These are phyloP conservation scores for Meles meles DNA, from an alignment of 2,113 vertebrate genomes.

Conservation along the genomic window DNA sequence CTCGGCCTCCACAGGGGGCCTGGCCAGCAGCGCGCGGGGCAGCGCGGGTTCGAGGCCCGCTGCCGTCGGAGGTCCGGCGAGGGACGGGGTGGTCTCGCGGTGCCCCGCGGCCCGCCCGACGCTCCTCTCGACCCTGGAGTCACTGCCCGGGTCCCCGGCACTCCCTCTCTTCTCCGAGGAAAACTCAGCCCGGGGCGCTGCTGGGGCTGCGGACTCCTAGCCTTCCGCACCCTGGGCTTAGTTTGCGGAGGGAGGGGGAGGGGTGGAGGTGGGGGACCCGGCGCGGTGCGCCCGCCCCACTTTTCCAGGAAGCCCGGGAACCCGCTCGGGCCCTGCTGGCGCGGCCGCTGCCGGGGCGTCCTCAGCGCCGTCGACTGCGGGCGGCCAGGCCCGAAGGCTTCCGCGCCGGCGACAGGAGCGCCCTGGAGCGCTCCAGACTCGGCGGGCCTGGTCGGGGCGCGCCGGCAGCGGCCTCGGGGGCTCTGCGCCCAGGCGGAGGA, in stretches of 20 bases:
- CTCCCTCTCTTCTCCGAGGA: too few species aligned
- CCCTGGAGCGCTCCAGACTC: not conserved
- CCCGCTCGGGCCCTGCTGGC: not conserved
- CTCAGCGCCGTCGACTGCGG: not conserved
- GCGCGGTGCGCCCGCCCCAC: not conserved
- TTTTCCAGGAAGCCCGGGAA: not conserved
- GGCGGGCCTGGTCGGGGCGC: too few species aligned
- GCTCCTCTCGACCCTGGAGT: not conserved
- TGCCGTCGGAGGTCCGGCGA: too few species aligned
- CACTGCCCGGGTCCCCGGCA: not conserved
- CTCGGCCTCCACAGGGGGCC: not conserved
- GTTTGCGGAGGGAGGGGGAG: not conserved
- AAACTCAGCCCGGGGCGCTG: accelerated
- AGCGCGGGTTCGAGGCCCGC: not conserved
- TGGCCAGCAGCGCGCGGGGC: not conserved
- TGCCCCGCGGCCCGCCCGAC: not conserved
- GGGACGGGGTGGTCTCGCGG: not conserved
- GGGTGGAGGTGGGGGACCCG: not conserved
- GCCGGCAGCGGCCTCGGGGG: not conserved
- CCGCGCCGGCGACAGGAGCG: not conserved
- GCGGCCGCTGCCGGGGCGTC: not conserved
- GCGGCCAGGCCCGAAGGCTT: not conserved
- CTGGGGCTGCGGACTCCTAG: not conserved
- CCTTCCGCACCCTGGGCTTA: not conserved
- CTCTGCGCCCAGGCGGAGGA: not conserved